Evolutionary conservation across 2,113 vertebrate genomes (phyloP).

Genomic region (Colinus virginianus): DNA sequence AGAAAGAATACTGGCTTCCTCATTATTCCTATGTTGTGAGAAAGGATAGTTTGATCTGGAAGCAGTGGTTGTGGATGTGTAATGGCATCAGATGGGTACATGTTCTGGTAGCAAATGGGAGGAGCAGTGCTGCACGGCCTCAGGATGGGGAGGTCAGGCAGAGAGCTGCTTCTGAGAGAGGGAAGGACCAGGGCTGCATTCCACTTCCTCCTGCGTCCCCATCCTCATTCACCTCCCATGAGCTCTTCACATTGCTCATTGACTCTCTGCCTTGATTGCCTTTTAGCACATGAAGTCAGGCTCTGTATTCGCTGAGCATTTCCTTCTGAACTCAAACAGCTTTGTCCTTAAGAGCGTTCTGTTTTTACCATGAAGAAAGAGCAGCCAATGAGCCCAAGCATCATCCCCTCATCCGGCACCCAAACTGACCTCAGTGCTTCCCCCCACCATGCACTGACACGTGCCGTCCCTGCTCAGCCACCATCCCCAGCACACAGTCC

Average conservation of each 20-base stretch:
- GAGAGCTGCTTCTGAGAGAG: neutral
- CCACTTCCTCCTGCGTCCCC: neutral
- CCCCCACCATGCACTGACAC: accelerated
- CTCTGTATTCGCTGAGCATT: neutral
- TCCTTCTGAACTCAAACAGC: neutral
- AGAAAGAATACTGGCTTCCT: neutral
- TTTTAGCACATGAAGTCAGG: neutral
- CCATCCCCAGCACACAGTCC: neutral
- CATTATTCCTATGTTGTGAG: accelerated
- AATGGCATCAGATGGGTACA: too few relatives aligned
- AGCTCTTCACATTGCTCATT: neutral
- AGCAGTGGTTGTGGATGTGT: neutral
- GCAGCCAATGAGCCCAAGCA: accelerated
- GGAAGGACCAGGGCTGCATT: neutral
- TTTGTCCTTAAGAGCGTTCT: neutral
- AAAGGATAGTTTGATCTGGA: neutral
- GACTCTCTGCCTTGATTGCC: neutral
- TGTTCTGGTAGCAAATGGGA: accelerated
- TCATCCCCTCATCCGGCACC: accelerated
- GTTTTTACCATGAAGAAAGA: accelerated
- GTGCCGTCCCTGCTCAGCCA: accelerated
- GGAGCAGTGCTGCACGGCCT: accelerated
- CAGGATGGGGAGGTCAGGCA: neutral
- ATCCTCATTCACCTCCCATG: neutral
- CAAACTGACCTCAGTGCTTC: accelerated